Evolutionary conservation across 2,113 vertebrate species (phyloP), one percentile per base, ranked within the genome.

Genomic region (Atractosteus spatula): DNA sequence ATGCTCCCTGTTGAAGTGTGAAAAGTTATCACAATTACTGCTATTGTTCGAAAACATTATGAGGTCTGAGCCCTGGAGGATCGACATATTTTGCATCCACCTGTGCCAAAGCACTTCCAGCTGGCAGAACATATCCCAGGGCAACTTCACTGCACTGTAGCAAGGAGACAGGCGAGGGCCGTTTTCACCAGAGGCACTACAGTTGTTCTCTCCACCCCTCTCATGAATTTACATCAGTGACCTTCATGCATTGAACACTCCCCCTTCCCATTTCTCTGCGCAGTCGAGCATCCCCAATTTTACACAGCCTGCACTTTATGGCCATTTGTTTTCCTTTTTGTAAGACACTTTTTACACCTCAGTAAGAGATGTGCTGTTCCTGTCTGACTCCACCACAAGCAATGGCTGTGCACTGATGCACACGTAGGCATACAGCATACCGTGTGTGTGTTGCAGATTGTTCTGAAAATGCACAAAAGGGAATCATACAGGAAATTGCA

Each of bases 181-280:
- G 47, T 51, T 51, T 51, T 51, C 47, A 51, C 47, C 47, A 51
- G 47, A 51, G 47, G 47, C 47, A 51, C 47, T 51, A 51, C 47
- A 51, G 47, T 51, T 51, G 47, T 51, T 51, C 47, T 51, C 10
- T 10, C 5, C 13, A 11, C 2, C 41, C 62, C 62, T 64, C 55
- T 51, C 71, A 56, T 56, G 51, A 65, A 55, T 55, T 72, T 65
- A 72, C 71, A 54, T 43, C 63, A 56, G 29, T 55, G 62, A 55
- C 71, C 71, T 72, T 66, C 71, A 66, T 13, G 71, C 16, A 43
- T 41, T n/a, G n/a, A 72, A 17, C 62, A 11, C 62, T 56, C 51
- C 14, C 43, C 56, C 41, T 13, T 45, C 64, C 42, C 8, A 44
- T 57, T 29, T 65, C 64, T 12, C 45, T n/a, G 71, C 47, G 29